Evolutionary conservation across 2,797 vertebrate genomes (phyloP), one percentile per base, ranked within the genome.

Genomic region (Amniataba percoides): DNA sequence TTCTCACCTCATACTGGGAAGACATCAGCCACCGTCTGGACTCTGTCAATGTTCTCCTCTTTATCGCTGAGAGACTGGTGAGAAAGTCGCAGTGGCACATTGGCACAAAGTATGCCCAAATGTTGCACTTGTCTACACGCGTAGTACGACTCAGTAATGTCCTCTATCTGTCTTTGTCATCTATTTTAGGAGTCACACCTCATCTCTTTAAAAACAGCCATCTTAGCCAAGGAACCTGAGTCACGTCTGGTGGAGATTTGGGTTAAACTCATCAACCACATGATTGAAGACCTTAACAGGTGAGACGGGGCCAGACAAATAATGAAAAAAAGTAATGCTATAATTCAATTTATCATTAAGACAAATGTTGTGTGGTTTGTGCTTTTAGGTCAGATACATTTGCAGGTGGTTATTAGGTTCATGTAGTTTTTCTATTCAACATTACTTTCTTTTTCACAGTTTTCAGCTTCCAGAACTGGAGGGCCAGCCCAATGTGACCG

Each of bases 1-100:
- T 96, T 0, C 80, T 99, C 74, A 99, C 96, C 15, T 99, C 98
- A 5, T 97, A 95, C 86, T 99, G 98, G 98, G 98, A 99, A 87
- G 98, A 99, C 85, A 97, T 99, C 90, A 96, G 96, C 86, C 97
- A 99, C 74, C 96, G 98, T 59, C 87, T 98, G 82, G 95, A 97
- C 45, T 82, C 96, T 0, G 96, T 97, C 79, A 99, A 99, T 81
- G 77, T 95, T 61, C 94, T 99, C 72, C 92, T 97, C 34, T 91
- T 92, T 73, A 95, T 97, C 51, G 90, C 92, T 46, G 95, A 96
- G 72, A 95, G 92, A 71, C 91, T 99, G 96, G 98, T 99, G 95
- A 89, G 53, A 83, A 42, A 23, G 46, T 64, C 71, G 52, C 34
- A 48, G 53, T 55, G 10, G 5, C 58, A 39, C 1, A 48, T 40